phyloP scores from a whole-genome alignment of 2,797 vertebrate species.

The Gouania willdenowi region DNA sequence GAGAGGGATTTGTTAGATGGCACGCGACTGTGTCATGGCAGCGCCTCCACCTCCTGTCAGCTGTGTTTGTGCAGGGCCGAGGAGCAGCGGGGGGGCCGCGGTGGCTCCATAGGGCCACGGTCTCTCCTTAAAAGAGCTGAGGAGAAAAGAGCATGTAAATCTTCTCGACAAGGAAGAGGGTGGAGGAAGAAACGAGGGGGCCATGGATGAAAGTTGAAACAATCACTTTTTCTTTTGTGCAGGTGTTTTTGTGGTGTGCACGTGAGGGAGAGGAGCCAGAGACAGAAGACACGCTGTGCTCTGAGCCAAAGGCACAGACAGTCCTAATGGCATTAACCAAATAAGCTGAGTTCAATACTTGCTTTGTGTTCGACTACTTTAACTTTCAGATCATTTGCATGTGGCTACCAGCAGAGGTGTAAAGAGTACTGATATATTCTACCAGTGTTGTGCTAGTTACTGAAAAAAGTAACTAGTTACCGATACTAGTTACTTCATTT shows the following conservation, averaged over 20 bases:
- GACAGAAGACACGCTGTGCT: constrained; percentile 8
- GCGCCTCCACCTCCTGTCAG: constrained; percentile 80
- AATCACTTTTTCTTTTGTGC: constrained; percentile 73
- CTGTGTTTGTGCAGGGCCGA: constrained; percentile 91
- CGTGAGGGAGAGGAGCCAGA: constrained; percentile 5
- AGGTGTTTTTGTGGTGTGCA: constrained; percentile 68
- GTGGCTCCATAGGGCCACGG: constrained; percentile 41
- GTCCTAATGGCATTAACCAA: constrained; percentile 59
- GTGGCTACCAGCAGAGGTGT: too few relatives aligned
- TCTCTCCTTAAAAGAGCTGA: constrained; percentile 39
- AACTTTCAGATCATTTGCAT: constrained; percentile 68
- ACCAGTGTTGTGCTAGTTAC: too few relatives aligned
- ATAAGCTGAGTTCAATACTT: constrained; percentile 48
- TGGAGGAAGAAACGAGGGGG: constrained; percentile 27
- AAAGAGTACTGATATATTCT: too few relatives aligned
- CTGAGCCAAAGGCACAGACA: constrained; percentile 37
- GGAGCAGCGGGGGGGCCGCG: constrained; percentile 16
- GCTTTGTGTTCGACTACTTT: constrained; percentile 50
- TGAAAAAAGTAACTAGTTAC: too few relatives aligned
- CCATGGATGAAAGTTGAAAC: constrained; percentile 61
- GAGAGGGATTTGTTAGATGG: constrained; percentile 72
- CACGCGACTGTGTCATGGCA: constrained; percentile 82
- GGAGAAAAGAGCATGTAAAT: constrained; percentile 60
- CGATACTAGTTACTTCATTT: too few relatives aligned
- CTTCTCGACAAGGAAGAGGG: constrained; percentile 47